phyloP scores from a whole-genome alignment of 37 sponge, comb jelly and placozoan genomes.

The Cliona cf. orientalis region DNA sequence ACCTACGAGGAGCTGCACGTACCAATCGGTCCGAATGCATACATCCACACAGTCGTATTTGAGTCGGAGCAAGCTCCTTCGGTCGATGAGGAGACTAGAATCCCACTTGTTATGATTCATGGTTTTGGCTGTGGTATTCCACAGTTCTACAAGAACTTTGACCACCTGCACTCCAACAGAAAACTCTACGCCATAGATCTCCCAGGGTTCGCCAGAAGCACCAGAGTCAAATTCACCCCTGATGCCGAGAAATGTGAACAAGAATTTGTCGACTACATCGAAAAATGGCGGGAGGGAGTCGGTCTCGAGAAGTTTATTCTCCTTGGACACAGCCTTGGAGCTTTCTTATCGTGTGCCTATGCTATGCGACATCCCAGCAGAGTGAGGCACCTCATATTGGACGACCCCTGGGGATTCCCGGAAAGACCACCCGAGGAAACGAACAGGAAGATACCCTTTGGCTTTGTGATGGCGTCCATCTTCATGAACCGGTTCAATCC shows the following conservation, averaged over 20 bases:
- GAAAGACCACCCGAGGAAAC: constrained; percentile 8
- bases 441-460: constrained; percentile 22
- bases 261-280: constrained; percentile 66
- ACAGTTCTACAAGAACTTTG: constrained; percentile 75
- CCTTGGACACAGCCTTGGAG: constrained; percentile 92
- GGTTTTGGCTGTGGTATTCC: constrained; percentile 82
- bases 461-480: not conserved
- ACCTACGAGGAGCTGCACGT: constrained; percentile 10
- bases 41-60: constrained; percentile 32
- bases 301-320: constrained; percentile 77
- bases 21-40: constrained; percentile 11
- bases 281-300: constrained; percentile 71
- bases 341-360: constrained; percentile 71
- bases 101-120: constrained; percentile 82
- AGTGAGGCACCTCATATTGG: constrained; percentile 76
- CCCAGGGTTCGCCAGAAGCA: constrained; percentile 72
- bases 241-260: constrained; percentile 36
- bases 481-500: constrained; percentile 57
- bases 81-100: not conserved
- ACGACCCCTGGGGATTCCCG: constrained; percentile 88
- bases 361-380: constrained; percentile 52
- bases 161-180: constrained; percentile 41
- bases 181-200: constrained; percentile 49
- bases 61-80: constrained; percentile 17
- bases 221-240: constrained; percentile 40